phyloP scores from a whole-genome alignment of 2,797 vertebrate species.

The Pampus argenteus region DNA sequence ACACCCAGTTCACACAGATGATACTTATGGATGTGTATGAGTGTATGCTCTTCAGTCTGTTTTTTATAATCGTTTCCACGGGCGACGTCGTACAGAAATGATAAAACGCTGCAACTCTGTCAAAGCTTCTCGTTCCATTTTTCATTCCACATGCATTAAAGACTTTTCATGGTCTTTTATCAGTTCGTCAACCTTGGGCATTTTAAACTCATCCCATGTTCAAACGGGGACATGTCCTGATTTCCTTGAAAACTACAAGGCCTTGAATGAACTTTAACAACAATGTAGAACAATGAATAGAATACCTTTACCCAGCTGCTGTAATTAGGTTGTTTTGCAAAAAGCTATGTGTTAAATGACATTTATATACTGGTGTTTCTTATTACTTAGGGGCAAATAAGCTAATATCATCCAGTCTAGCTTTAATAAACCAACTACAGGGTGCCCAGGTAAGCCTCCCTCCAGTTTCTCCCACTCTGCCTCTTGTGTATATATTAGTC shows the following conservation, averaged over 20 bases:
- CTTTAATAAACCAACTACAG: no score
- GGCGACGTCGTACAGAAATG: slow-evolving; percentile 2
- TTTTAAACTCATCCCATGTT: slow-evolving; percentile 27
- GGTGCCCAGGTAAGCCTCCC: no score
- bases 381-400: no score
- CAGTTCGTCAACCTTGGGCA: slow-evolving; percentile 24
- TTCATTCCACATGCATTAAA: slow-evolving; percentile 22
- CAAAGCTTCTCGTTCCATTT: slow-evolving; percentile 23
- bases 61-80: slow-evolving; percentile 28
- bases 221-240: neutral
- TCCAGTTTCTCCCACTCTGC: no score
- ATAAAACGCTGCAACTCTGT: slow-evolving; percentile 38
- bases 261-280: neutral
- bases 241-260: neutral
- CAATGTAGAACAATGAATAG: neutral
- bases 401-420: no score
- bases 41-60: neutral
- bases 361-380: no score
- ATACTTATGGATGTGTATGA: neutral
- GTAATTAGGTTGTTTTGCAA: no score
- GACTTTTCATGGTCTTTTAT: slow-evolving; percentile 13
- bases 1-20: slow-evolving; percentile 3
- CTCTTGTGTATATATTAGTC: no score
- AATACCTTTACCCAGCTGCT: no score
- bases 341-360: no score